A percentile compares a stretch with the other conserved stretches of the same genome.
Conservation (phyloP, 2,888 invertebrate genomes). For the Andrena dorsata region DNA sequence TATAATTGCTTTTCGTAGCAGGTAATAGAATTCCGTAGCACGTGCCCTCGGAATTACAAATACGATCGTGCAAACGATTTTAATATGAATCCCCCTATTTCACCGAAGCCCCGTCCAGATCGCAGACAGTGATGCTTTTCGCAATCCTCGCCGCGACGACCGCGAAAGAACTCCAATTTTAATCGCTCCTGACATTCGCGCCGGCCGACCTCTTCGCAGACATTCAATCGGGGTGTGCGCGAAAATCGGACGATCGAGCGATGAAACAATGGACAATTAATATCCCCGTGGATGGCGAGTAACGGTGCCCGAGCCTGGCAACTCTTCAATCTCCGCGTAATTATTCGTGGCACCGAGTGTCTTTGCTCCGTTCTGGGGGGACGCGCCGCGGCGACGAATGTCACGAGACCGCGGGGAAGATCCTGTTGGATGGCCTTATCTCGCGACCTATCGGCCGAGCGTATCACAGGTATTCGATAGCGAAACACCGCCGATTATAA, state of each 20-base stretch:
- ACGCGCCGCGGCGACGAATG: slow-evolving; percentile 38
- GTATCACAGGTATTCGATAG: slow-evolving; percentile 51
- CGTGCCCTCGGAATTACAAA: neutral
- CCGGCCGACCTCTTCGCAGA: neutral
- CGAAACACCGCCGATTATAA: slow-evolving; percentile 43
- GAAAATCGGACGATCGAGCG: slow-evolving; percentile 22
- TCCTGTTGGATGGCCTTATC: slow-evolving; percentile 40
- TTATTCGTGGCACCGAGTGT: slow-evolving; percentile 34
- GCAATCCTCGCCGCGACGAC: neutral
- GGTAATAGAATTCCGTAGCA: too few relatives aligned
- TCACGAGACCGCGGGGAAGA: slow-evolving; percentile 43
- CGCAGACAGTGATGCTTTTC: neutral
- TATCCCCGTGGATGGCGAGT: slow-evolving; percentile 32
- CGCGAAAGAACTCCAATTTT: slow-evolving; percentile 9
- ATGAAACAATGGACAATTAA: slow-evolving; percentile 51
- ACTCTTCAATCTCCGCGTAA: slow-evolving; percentile 29
- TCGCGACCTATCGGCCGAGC: slow-evolving; percentile 41
- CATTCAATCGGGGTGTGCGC: neutral
- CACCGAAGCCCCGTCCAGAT: neutral
- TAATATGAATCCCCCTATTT: neutral
- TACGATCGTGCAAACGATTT: neutral
- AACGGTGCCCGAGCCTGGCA: neutral
- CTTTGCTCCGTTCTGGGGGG: slow-evolving; percentile 36
- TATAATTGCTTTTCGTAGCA: too few relatives aligned
- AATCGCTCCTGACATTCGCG: slow-evolving; percentile 21